Evolutionary conservation across 1,140 invertebrate species (phyloP).

Genomic region (Anagrus nilaparvatae): DNA sequence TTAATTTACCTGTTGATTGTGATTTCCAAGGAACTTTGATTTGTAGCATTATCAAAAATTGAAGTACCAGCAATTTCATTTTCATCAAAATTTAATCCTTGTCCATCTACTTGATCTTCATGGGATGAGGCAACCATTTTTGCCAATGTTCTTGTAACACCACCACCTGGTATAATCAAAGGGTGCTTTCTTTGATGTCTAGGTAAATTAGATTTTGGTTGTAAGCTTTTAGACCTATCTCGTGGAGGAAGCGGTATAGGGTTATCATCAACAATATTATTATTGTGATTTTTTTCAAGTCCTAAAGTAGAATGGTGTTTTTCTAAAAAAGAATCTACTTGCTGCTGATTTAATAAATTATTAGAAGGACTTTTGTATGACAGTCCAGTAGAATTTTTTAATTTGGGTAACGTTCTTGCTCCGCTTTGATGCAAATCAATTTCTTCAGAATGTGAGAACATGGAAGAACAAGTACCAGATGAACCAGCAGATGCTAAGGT

Average conservation of each 20-base stretch:
- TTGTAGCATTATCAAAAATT: too few relatives aligned
- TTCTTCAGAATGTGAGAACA: constrained; percentile 22
- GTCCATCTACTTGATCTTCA: constrained; percentile 34
- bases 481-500: too few relatives aligned
- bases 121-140: constrained; percentile 42
- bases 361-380: constrained; percentile 25
- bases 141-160: constrained; percentile 49
- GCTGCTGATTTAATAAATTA: constrained; percentile 8
- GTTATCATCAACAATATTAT: constrained; percentile 49
- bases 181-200: constrained; percentile 81
- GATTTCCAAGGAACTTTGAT: too few relatives aligned
- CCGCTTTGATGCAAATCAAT: constrained; percentile 33
- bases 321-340: constrained; percentile 22
- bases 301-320: constrained; percentile 30
- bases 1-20: too few relatives aligned
- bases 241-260: constrained; percentile 75
- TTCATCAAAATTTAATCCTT: too few relatives aligned
- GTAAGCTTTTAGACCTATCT: constrained; percentile 59
- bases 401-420: constrained; percentile 33
- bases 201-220: constrained; percentile 52
- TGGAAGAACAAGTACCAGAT: too few relatives aligned
- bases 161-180: constrained; percentile 64
- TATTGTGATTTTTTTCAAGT: constrained; percentile 38
- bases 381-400: constrained; percentile 28
- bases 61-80: too few relatives aligned